These are phyloP conservation scores for Troilus luridus DNA, from an alignment of 2,888 invertebrate genomes.

Conservation along the genomic window DNA sequence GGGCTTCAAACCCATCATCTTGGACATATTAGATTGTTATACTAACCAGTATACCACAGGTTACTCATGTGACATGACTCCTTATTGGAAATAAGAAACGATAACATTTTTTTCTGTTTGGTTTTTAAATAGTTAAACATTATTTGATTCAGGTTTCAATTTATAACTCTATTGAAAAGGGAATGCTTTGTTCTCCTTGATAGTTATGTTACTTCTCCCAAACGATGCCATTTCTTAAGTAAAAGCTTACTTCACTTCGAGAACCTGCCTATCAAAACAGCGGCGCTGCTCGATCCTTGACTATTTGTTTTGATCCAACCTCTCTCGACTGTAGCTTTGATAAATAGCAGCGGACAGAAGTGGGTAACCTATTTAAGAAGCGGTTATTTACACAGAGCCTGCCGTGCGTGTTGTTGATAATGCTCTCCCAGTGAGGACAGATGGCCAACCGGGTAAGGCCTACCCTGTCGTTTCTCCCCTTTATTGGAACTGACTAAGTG, in stretches of 20 bases:
- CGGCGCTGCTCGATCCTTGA: neutral
- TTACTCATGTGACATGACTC: no score
- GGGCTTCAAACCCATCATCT: no score
- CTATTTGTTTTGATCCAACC: neutral
- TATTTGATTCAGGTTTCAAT: neutral
- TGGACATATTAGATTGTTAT: no score
- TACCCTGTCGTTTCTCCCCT: neutral
- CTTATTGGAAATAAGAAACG: no score
- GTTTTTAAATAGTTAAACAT: no score
- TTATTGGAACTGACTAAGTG: neutral
- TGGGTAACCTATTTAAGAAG: constrained; percentile 8
- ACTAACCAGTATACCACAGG: no score
- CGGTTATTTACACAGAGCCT: neutral
- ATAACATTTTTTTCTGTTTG: no score
- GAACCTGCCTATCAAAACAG: neutral
- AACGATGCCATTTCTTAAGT: neutral
- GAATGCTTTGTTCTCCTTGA: neutral
- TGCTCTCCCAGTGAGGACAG: neutral
- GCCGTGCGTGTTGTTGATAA: constrained; percentile 1
- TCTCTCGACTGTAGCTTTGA: neutral
- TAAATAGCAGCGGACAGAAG: neutral
- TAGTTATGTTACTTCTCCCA: neutral
- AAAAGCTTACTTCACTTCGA: neutral
- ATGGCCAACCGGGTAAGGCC: neutral
- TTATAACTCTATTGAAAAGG: neutral